Conservation (phyloP, 2,113 vertebrate genomes). For the Myotis davidii region DNA sequence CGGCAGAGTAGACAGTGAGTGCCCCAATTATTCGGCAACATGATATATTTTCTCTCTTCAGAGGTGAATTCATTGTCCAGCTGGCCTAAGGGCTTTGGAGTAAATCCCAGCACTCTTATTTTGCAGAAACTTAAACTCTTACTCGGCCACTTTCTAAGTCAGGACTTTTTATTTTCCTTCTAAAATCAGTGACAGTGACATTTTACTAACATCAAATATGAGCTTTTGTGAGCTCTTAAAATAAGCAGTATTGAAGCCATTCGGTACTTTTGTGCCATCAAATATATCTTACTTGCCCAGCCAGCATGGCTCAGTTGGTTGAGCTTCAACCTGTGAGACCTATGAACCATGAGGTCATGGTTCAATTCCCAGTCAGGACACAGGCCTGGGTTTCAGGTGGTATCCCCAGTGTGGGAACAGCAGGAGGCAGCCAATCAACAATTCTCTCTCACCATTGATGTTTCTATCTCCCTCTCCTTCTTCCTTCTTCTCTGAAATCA, state of each 20-base stretch:
- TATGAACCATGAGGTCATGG: too few relatives aligned
- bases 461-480: too few relatives aligned
- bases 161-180: not conserved
- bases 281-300: not conserved
- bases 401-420: too few relatives aligned
- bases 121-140: constrained; percentile 35
- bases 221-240: constrained; percentile 1
- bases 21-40: not conserved
- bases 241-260: not conserved
- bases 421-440: too few relatives aligned
- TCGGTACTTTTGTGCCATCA: not conserved
- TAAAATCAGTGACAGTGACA: constrained; percentile 47
- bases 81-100: constrained; percentile 16
- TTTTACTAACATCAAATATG: constrained; percentile 49
- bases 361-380: too few relatives aligned
- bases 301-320: too few relatives aligned
- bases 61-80: constrained; percentile 26
- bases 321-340: too few relatives aligned
- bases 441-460: too few relatives aligned
- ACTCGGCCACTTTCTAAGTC: not conserved
- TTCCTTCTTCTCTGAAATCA: too few relatives aligned
- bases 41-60: not conserved
- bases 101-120: not conserved
- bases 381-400: too few relatives aligned
- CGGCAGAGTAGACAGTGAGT: not conserved